phyloP scores from a whole-genome alignment of 2,888 invertebrate genomes.

The Isotomurus palustris region DNA sequence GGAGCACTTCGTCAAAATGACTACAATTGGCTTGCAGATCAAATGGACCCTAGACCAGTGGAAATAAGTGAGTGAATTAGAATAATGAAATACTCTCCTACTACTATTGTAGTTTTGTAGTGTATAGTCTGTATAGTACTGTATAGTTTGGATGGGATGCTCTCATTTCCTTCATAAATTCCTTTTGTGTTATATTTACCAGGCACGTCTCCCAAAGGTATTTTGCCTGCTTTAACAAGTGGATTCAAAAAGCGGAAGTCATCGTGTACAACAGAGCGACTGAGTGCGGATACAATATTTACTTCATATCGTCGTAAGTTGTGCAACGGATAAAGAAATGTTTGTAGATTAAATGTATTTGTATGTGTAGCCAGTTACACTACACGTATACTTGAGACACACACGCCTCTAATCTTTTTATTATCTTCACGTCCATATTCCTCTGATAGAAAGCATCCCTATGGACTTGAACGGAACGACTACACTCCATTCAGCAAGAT shows the following conservation, averaged over 20 bases:
- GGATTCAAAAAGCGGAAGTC: not conserved
- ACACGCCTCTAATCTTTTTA: not conserved
- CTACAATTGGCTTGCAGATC: conserved; percentile 4
- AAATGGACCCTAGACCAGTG: not conserved
- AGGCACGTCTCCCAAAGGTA: too few relatives aligned
- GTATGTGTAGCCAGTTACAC: not conserved
- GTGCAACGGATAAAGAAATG: not conserved
- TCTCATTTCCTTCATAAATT: too few relatives aligned
- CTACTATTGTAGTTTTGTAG: too few relatives aligned
- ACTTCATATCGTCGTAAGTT: conserved; percentile 1
- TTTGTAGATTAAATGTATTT: too few relatives aligned
- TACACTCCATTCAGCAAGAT: not conserved
- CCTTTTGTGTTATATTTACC: too few relatives aligned
- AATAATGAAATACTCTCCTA: too few relatives aligned
- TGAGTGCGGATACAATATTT: not conserved
- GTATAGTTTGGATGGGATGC: too few relatives aligned
- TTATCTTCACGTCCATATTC: not conserved
- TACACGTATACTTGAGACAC: not conserved
- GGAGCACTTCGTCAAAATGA: not conserved
- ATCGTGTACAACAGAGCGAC: not conserved
- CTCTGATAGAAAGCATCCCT: not conserved
- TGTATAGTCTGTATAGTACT: too few relatives aligned
- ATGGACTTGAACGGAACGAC: not conserved
- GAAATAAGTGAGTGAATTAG: too few relatives aligned
- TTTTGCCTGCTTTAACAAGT: not conserved